Conservation (phyloP, 2,113 vertebrate genomes). For the Apaloderma vittatum region DNA sequence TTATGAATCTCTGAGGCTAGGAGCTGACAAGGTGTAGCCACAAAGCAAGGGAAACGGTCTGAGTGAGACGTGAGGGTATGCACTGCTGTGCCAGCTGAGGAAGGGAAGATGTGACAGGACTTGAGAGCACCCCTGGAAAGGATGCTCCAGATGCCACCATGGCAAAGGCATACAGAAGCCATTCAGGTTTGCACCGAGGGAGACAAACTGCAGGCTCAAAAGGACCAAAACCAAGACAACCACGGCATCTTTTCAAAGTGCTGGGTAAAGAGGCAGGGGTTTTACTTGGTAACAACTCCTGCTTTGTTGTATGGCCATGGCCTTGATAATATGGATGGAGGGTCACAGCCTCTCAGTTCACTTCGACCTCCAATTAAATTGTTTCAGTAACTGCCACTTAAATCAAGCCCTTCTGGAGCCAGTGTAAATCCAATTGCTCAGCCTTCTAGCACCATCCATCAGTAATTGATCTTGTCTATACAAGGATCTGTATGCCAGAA, state of each 20-base stretch:
- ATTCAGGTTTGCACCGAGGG: background rate
- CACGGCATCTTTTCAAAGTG: background rate
- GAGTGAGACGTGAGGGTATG: background rate
- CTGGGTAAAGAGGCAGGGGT: background rate
- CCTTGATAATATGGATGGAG: background rate
- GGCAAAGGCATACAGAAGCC: background rate
- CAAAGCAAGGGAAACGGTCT: background rate
- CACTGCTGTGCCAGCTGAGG: background rate
- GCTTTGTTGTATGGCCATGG: accelerated
- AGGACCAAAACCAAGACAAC: background rate
- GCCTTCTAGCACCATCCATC: background rate
- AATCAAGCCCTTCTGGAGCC: background rate
- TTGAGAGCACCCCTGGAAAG: background rate
- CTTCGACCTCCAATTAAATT: background rate
- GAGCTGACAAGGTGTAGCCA: background rate
- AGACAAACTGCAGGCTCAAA: background rate
- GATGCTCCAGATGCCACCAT: background rate
- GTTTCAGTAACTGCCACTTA: background rate
- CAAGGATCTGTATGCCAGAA: background rate
- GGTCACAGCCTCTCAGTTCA: background rate
- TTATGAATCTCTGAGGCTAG: background rate
- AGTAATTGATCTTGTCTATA: background rate
- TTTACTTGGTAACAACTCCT: background rate
- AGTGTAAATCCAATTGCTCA: background rate
- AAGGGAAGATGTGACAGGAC: background rate